Percentiles rank a stretch among this genome's conserved stretches.
Evolutionary conservation across 2,113 vertebrate species (phyloP).

Genomic region (Arenaria interpres): DNA sequence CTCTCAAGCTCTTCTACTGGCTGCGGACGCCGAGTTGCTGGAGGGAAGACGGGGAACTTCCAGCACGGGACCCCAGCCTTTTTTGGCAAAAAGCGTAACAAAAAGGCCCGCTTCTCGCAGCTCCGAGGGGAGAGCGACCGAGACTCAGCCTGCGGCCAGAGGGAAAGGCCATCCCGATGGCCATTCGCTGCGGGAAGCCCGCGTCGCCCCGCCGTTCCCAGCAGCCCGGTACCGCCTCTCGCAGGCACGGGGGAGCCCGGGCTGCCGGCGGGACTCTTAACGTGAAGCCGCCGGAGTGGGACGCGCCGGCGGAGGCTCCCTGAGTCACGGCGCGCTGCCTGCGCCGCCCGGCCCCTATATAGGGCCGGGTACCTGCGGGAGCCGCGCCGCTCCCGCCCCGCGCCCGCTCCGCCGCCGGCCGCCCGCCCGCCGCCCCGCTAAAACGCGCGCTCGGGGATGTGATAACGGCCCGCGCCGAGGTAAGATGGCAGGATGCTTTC

Average conservation of each 20-base stretch:
- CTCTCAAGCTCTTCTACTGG: background rate
- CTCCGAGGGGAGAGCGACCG: background rate
- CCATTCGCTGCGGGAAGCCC: background rate
- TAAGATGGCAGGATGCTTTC: background rate
- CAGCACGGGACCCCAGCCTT: background rate
- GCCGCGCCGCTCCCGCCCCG: background rate
- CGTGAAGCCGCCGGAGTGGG: conserved; percentile 68
- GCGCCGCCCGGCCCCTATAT: conserved; percentile 66
- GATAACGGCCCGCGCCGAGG: background rate
- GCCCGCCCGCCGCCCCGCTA: background rate
- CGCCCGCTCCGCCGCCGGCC: background rate
- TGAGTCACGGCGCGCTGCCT: conserved; percentile 66
- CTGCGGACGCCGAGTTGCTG: background rate
- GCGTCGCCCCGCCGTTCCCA: background rate
- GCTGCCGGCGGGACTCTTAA: conserved; percentile 76
- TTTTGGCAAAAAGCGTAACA: background rate
- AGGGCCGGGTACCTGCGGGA: conserved; percentile 61
- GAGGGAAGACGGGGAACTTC: background rate
- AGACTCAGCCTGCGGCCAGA: background rate
- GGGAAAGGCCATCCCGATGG: background rate
- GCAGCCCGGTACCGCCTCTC: conserved; percentile 41
- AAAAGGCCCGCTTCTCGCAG: background rate
- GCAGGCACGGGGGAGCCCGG: background rate
- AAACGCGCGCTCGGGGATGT: background rate
- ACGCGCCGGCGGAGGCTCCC: conserved; percentile 6